Base-by-base conservation (phyloP, 2,113 vertebrate genomes). In the Microcebus tavaratra region DNA sequence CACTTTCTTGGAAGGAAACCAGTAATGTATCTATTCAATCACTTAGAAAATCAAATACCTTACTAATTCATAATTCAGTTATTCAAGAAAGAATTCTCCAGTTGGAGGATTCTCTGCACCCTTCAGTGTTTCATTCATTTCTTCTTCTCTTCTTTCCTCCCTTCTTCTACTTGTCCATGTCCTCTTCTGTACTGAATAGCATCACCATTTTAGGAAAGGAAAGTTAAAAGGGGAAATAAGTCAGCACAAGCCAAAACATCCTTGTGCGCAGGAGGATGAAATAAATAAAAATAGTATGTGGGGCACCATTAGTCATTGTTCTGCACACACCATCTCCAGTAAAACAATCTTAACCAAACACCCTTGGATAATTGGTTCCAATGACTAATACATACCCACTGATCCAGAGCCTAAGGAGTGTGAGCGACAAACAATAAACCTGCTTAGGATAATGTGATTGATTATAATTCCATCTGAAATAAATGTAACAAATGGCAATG, bases 371-470 rank as follows among this genome's bases (percentile, higher is more conserved):
- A 85, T 9, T 81, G 65, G 18, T 80, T 75, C 65, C 91, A 84
- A 18, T 91, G 42, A 96, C 81, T 92, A 86, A 83, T 53, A 25
- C 34, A 36, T 65, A 20, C 27, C 57, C 63, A 48, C 55, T 63
- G 73, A 83, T 67, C 63, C 83, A 84, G 48, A 89, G 36, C 42
- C 73, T 53, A 73, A 67, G 53, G 21, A 70, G 9, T 55, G 13
- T 78, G 72, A 92, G 15, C 67, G 34, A 95, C n/a, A 88, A 92
- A 59, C 15, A 85, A 67, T 67, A 94, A 88, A 70, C 85, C 81
- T 91, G 29, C 67, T 94, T 78, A 78, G 75, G 63, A 78, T 82
- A 82, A 93, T 73, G 67, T 88, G 75, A 92, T 45, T 93, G 78
- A 75, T 5, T 48, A 9, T 42, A 97, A 96, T 80, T 93, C 59